A percentile compares a stretch with the other conserved stretches of the same genome.
Conservation (phyloP, 2,888 invertebrate species). For the Tetanocera ferruginea region DNA sequence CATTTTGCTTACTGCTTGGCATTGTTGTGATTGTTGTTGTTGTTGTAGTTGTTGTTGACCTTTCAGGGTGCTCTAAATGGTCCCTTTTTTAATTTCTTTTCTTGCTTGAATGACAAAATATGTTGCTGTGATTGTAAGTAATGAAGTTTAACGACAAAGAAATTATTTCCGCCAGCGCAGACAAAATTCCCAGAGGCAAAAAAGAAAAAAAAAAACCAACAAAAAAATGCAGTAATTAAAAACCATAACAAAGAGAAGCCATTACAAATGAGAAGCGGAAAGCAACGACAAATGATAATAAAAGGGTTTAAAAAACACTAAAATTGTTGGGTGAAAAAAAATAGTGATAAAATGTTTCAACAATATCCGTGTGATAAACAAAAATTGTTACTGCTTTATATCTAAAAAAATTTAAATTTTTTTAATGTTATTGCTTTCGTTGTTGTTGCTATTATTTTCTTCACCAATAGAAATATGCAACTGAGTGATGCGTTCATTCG, state of each 20-base stretch:
- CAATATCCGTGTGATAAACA: no score
- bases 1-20: background rate
- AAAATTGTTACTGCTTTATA: background rate
- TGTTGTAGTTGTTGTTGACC: background rate
- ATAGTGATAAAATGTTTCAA: background rate
- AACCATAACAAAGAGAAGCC: background rate
- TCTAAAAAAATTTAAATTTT: background rate
- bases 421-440: background rate
- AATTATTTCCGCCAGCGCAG: background rate
- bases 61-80: background rate
- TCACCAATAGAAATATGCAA: background rate
- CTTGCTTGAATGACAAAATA: conserved; percentile 9
- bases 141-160: background rate
- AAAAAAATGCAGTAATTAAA: conserved; percentile 2
- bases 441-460: background rate
- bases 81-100: background rate
- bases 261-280: background rate
- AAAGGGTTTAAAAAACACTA: background rate
- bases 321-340: background rate
- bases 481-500: background rate
- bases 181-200: background rate
- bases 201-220: no score
- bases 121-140: conserved; percentile 25
- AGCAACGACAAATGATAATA: background rate
- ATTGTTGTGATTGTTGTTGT: background rate